Evolutionary conservation across 2,888 invertebrate species (phyloP).

Genomic region (Cerastis rubricosa): DNA sequence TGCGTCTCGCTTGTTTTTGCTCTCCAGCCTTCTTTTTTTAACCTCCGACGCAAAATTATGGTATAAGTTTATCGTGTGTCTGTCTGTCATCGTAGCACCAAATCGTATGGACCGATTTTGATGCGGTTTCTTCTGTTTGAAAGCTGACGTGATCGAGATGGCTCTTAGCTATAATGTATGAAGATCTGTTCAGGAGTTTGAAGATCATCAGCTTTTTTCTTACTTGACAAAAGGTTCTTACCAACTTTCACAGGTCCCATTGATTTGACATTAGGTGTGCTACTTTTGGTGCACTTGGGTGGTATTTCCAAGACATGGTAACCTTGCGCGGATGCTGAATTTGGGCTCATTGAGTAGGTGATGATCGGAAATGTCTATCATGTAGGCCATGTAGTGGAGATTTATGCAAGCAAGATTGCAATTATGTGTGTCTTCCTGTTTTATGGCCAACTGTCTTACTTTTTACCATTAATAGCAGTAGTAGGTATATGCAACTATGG

Average conservation of each 20-base stretch:
- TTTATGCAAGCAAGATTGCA: background rate
- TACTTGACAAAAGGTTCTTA: background rate
- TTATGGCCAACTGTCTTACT: background rate
- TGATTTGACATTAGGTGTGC: background rate
- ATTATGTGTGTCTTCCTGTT: background rate
- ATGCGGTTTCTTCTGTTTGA: background rate
- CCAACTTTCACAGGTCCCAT: background rate
- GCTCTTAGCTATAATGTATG: background rate
- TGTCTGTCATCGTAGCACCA: background rate
- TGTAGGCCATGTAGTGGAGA: too few species aligned
- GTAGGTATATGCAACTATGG: background rate
- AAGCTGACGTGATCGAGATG: background rate
- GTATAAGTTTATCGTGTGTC: background rate
- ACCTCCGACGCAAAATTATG: background rate
- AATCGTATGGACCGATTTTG: background rate
- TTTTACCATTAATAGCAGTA: too few species aligned
- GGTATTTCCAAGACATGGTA: background rate
- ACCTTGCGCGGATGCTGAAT: background rate
- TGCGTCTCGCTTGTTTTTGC: background rate
- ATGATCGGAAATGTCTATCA: too few species aligned
- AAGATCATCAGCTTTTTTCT: background rate
- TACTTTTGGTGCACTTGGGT: background rate
- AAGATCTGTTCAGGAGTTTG: background rate
- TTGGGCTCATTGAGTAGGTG: background rate
- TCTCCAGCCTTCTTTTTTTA: background rate